These are phyloP conservation scores for Amiota communis DNA, from an alignment of 2,888 invertebrate species.

Conservation along the genomic window DNA sequence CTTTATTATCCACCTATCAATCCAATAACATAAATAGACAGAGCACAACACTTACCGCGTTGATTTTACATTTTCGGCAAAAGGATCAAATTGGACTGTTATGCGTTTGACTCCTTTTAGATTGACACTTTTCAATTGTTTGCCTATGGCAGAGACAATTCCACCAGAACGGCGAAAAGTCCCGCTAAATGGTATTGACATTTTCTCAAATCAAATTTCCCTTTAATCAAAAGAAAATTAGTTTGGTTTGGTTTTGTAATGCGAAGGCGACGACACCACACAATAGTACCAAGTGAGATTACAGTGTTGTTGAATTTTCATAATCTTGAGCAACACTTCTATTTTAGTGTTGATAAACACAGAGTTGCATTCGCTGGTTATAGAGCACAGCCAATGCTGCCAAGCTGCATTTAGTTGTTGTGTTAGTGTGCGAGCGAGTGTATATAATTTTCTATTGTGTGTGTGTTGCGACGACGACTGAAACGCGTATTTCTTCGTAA, in stretches of 20 bases:
- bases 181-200: slow-evolving; percentile 85
- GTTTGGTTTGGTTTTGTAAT: slow-evolving; percentile 43
- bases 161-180: slow-evolving; percentile 80
- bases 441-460: not conserved
- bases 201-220: slow-evolving; percentile 63
- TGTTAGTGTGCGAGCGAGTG: too few species aligned
- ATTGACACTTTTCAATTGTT: slow-evolving; percentile 82
- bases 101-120: slow-evolving; percentile 86
- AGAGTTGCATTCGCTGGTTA: not conserved
- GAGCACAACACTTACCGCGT: slow-evolving; percentile 73
- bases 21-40: not conserved
- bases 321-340: not conserved
- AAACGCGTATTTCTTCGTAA: slow-evolving; percentile 29
- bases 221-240: not conserved
- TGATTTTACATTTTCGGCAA: slow-evolving; percentile 80
- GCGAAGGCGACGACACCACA: slow-evolving; percentile 36
- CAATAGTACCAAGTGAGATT: slow-evolving; percentile 32
- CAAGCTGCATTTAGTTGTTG: not conserved
- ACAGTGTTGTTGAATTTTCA: not conserved
- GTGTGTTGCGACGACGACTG: slow-evolving; percentile 54
- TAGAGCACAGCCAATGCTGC: not conserved
- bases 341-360: not conserved
- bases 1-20: not conserved
- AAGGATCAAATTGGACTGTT: slow-evolving; percentile 88
- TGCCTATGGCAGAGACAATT: slow-evolving; percentile 81